Conservation (phyloP, 1,140 invertebrate species). For the Musca domestica region DNA sequence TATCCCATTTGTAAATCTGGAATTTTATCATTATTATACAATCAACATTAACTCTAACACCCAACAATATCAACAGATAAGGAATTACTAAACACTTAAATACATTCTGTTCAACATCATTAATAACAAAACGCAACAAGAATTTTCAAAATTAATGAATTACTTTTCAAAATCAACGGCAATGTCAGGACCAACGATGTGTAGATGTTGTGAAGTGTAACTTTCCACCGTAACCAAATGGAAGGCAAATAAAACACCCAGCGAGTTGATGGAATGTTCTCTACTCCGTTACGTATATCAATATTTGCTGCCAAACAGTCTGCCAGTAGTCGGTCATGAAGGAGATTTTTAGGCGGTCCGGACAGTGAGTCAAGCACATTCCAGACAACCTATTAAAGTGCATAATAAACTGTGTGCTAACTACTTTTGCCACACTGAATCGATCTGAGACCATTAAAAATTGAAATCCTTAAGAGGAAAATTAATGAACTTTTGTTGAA, state of each 20-base stretch:
- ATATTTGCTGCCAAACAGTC: slow-evolving; percentile 8
- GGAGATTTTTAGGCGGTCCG: not conserved
- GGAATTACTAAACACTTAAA: slow-evolving; percentile 15
- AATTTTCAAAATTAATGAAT: slow-evolving; percentile 44
- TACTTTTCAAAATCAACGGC: slow-evolving; percentile 7
- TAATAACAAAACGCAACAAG: slow-evolving; percentile 52
- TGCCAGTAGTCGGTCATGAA: slow-evolving; percentile 5
- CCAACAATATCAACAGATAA: slow-evolving; percentile 2
- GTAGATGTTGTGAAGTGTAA: not conserved
- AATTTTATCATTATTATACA: too few species aligned
- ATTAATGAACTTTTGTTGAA: slow-evolving; percentile 28
- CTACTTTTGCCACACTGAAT: slow-evolving; percentile 16
- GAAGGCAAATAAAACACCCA: not conserved
- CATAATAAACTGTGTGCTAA: slow-evolving; percentile 24
- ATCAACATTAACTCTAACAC: too few species aligned
- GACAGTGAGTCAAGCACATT: too few species aligned
- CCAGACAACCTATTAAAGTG: too few species aligned
- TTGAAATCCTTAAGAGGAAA: slow-evolving; percentile 21
- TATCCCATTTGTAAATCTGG: too few species aligned
- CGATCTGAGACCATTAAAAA: not conserved
- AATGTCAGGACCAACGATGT: too few species aligned
- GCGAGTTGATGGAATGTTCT: too few species aligned
- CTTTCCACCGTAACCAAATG: not conserved
- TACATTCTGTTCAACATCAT: slow-evolving; percentile 53
- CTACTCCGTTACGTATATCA: not conserved